Evolutionary conservation across 2,888 invertebrate genomes (phyloP).

Genomic region (Dioctria rufipes): DNA sequence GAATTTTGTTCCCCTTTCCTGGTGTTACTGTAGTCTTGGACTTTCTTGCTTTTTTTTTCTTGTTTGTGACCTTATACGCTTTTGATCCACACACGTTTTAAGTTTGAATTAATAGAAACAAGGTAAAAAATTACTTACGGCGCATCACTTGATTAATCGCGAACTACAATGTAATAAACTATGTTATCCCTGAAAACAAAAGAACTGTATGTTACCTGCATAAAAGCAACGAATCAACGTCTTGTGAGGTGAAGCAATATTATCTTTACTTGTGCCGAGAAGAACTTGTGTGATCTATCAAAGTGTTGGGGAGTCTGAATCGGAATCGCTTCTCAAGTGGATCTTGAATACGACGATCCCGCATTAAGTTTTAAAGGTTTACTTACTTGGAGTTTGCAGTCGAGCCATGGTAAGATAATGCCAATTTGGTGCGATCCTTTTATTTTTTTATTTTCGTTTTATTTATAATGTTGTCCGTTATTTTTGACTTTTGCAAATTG

Average conservation of each 20-base stretch:
- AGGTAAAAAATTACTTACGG: constrained; percentile 25
- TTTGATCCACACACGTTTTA: constrained; percentile 6
- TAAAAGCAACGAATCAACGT: background rate
- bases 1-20: constrained; percentile 34
- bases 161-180: constrained; percentile 37
- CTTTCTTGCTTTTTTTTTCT: constrained; percentile 6
- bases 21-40: background rate
- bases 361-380: constrained; percentile 16
- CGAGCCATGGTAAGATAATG: constrained; percentile 35
- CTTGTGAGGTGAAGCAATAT: constrained; percentile 26
- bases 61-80: constrained; percentile 27
- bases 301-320: constrained; percentile 34
- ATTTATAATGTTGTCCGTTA: background rate
- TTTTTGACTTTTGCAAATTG: background rate
- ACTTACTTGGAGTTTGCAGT: constrained; percentile 20
- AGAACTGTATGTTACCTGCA: background rate
- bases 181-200: background rate
- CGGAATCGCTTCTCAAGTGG: constrained; percentile 2
- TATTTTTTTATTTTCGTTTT: background rate
- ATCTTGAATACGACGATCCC: constrained; percentile 15
- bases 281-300: constrained; percentile 15
- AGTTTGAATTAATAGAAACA: constrained; percentile 16
- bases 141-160: constrained; percentile 36
- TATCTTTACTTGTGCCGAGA: background rate
- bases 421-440: constrained; percentile 24